Base-by-base conservation (phyloP, 1,140 invertebrate genomes). In the Pentalonia nigronervosa region DNA sequence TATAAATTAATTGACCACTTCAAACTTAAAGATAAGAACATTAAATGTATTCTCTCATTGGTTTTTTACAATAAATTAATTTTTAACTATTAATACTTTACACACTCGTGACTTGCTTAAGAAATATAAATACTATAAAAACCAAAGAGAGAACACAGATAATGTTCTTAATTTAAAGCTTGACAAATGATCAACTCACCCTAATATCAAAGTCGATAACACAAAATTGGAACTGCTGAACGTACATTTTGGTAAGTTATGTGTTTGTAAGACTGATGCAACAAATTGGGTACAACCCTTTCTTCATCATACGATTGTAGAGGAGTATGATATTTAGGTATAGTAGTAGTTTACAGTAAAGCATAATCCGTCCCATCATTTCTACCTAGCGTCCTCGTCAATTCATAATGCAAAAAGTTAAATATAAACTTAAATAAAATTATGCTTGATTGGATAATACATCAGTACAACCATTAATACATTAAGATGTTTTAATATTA, bases 301-400 rank as follows among this genome's bases (percentile, higher is more conserved):
- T 30, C 25, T 9, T 30, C 14, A n/a, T 4, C 4, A n/a, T 14
- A n/a, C 60, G n/a, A n/a, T 67, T 67, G 4, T 67, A 67, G 60
- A 30, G 17, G 3, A 60, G 3, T n/a, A n/a, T 67, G 23, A 30
- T 60, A 60, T 60, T 14, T 11, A 30, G 56, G 7, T 60, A 60
- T 60, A 60, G 9, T 48, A 48, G 14, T 2, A 50, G 17, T 50
- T 50, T 3, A 14, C 48, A 50, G 48, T 53, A 21, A 7, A 76
- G 0, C 7, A n/a, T 4, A 6, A 76, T 76, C 14, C 4, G 6
- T n/a, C 4, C 30, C 3, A 0, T n/a, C 17, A 76, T n/a, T n/a
- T 67, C 11, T 6, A 67, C 11, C 3, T n/a, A n/a, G 11, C 3
- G 11, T 1, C 30, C n/a, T 11, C 17, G 14, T 14, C 11, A 67